Evolutionary conservation across 2,888 invertebrate genomes (phyloP).

Genomic region (Periphyllus acericola): DNA sequence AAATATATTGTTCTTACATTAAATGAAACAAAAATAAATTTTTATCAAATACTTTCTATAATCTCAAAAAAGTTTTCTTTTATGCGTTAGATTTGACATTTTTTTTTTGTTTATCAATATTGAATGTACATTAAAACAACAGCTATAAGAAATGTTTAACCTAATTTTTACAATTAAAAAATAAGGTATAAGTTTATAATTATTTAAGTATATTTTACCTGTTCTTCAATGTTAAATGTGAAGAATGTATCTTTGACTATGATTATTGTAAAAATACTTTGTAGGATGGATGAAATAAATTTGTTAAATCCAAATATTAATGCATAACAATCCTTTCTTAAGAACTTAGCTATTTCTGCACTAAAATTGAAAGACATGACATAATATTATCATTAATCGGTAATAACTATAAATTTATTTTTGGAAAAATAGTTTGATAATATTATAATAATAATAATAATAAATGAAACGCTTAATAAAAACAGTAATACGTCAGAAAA

Average conservation of each 20-base stretch:
- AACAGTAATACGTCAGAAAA: too few relatives aligned
- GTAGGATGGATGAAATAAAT: constrained; percentile 49
- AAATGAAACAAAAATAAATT: too few relatives aligned
- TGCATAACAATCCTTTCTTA: constrained; percentile 60
- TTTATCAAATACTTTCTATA: too few relatives aligned
- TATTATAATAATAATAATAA: too few relatives aligned
- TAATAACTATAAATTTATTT: background rate
- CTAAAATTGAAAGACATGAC: constrained; percentile 23
- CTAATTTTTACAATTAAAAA: too few relatives aligned
- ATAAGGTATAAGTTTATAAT: background rate
- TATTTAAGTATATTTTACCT: constrained; percentile 41
- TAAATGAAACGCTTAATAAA: too few relatives aligned
- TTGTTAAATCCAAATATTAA: constrained; percentile 63
- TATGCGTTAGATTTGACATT: too few relatives aligned
- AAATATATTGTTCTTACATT: background rate
- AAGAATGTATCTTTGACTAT: constrained; percentile 53
- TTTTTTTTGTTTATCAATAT: too few relatives aligned
- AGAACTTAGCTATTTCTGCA: constrained; percentile 55
- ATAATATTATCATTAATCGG: background rate
- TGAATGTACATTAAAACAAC: too few relatives aligned
- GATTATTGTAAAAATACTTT: constrained; percentile 20
- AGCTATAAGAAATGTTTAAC: too few relatives aligned
- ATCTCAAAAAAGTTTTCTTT: background rate
- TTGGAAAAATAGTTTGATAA: too few relatives aligned
- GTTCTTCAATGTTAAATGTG: constrained; percentile 44